These are phyloP conservation scores for Furcifer pardalis DNA, from an alignment of 2,797 vertebrate genomes.

Conservation along the genomic window DNA sequence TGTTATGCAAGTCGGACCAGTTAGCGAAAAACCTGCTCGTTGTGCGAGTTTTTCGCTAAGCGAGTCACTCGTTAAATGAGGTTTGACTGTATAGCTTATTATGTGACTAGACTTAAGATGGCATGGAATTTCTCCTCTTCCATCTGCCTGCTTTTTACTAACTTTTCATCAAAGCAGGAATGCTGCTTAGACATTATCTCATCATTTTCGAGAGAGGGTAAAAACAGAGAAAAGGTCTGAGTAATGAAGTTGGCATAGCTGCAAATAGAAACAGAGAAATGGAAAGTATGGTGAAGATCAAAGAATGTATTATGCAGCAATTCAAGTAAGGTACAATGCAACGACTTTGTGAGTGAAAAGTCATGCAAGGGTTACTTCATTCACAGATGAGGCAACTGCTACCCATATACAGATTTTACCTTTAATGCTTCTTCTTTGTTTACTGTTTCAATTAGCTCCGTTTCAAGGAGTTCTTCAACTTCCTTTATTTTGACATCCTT, in stretches of 20 bases:
- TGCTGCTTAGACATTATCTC: background rate
- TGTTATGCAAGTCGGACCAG: no score
- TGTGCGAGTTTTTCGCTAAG: no score
- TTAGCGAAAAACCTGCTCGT: no score
- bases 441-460: conserved; percentile 93
- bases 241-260: background rate
- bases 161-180: background rate
- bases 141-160: background rate
- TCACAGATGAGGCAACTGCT: background rate
- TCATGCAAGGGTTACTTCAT: background rate
- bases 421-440: conserved; percentile 93
- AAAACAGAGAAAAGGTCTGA: background rate
- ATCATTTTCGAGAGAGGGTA: background rate
- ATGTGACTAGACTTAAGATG: background rate
- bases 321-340: background rate
- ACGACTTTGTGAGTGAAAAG: no score
- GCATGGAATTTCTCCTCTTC: background rate
- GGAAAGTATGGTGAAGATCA: no score
- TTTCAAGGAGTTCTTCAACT: conserved; percentile 90
- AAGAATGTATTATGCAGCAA: background rate
- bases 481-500: conserved; percentile 94
- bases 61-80: no score
- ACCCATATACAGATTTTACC: conserved; percentile 74
- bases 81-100: background rate
- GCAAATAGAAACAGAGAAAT: background rate